Evolutionary conservation across 92 coral and sea anemone genomes (phyloP), one percentile per base, ranked within the genome.

Genomic region (Palythoa grandis): DNA sequence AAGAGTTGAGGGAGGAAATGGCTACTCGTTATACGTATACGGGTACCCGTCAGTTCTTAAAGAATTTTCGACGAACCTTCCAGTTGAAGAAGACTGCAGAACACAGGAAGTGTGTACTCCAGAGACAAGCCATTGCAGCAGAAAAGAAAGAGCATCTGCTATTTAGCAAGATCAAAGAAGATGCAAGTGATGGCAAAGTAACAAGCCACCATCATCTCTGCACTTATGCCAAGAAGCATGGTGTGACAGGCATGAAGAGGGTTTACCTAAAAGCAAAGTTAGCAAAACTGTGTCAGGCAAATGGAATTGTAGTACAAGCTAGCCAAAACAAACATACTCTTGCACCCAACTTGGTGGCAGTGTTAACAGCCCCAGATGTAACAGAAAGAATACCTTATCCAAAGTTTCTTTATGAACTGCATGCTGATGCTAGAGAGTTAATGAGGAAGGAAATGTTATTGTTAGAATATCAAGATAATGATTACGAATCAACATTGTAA

Each of bases 91-190:
- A 74, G 60, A 78, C 87, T 4, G 89, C 92, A 22, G 87, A 87
- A 11, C 92, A 89, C 77, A 61, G 92, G 76, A 87, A 89, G 74
- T 70, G 70, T 58, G 79, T 89, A 7, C 86, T 89, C 37, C 87
- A 86, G 69, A 57, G 87, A 0, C 76, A 88, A 74, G 76, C 78
- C 16, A 65, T 79, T 7, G 60, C 79, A 19, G 79, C 58, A 23
- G 71, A 87, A 69, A 8, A 50, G 12, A 78, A 79, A 17, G 86
- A 78, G 10, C 63, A 70, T 5, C 48, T 68, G 3, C 37, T 52
- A 12, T 87, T 87, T 78, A n/a, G n/a, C 15, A 57, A 50, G 16
- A 87, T 87, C 3, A n/a, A 70, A n/a, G 82, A 56, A 4, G 82
- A 87, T 60, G 76, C 52, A 39, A 66, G 76, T 43, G 77, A 23